These are phyloP conservation scores for Ptilorrhoa leucosticta DNA, from an alignment of 2,113 vertebrate genomes.

Conservation along the genomic window DNA sequence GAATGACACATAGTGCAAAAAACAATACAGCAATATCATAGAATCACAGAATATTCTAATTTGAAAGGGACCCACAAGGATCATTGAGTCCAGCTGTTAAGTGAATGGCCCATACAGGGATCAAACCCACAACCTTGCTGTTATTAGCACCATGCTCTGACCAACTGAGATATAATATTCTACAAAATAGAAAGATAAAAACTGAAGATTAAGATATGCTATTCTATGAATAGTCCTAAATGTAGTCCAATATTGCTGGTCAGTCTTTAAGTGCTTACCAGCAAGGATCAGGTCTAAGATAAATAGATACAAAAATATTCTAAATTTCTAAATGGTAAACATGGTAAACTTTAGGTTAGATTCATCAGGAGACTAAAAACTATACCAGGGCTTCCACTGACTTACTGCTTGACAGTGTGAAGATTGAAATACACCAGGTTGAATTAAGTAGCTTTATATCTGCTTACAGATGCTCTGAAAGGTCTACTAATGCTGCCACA, in stretches of 20 bases:
- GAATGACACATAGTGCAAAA: neutral
- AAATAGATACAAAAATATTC: neutral
- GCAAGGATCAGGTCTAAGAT: neutral
- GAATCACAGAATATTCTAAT: neutral
- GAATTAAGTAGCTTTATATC: conserved; percentile 37
- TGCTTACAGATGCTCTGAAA: conserved; percentile 12
- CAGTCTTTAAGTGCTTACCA: neutral
- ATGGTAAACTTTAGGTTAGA: neutral
- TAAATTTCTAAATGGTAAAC: neutral
- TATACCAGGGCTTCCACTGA: neutral
- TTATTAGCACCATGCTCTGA: neutral
- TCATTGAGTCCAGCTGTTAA: neutral
- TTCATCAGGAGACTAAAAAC: neutral
- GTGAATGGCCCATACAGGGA: neutral
- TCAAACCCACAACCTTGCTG: neutral
- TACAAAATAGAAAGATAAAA: neutral
- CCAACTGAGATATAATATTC: neutral
- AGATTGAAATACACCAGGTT: neutral
- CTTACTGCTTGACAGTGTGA: neutral
- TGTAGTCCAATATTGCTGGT: neutral
- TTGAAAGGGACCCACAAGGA: neutral
- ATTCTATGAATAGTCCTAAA: neutral
- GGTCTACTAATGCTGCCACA: conserved; percentile 6
- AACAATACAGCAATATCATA: neutral
- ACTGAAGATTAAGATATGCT: neutral